phyloP scores from a whole-genome alignment of 2,797 vertebrate genomes.

The Microchirus variegatus region DNA sequence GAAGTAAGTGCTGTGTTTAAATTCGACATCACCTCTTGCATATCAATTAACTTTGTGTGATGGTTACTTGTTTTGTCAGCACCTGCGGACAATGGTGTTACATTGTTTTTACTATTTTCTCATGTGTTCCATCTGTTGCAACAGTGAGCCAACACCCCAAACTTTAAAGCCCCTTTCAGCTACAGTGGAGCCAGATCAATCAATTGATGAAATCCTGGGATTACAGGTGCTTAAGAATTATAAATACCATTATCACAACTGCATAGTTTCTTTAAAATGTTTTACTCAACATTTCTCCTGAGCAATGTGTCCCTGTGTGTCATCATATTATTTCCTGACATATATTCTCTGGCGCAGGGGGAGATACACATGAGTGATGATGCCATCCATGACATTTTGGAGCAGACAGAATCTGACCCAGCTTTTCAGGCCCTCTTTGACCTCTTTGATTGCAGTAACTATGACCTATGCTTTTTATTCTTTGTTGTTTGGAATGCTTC shows the following conservation, averaged over 20 bases:
- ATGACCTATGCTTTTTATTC: slow-evolving; percentile 14
- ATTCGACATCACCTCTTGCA: not conserved
- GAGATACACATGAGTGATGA: slow-evolving; percentile 99
- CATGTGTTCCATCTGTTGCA: slow-evolving; percentile 15
- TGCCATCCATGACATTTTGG: slow-evolving; percentile 96
- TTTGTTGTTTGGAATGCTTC: not conserved
- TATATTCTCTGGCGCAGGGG: slow-evolving; percentile 75
- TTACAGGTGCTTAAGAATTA: slow-evolving; percentile 84
- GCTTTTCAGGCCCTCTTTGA: slow-evolving; percentile 98
- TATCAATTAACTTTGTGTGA: not conserved
- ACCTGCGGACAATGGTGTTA: not conserved
- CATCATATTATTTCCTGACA: not conserved
- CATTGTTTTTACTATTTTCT: not conserved
- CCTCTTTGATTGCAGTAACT: slow-evolving; percentile 93
- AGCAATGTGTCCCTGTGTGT: not conserved
- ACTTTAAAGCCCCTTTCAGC: slow-evolving; percentile 82
- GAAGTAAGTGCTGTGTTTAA: slow-evolving; percentile 80
- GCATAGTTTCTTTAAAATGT: not conserved
- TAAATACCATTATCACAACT: not conserved
- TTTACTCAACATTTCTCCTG: not conserved
- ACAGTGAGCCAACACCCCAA: slow-evolving; percentile 87
- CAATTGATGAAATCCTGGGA: slow-evolving; percentile 97
- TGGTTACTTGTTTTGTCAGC: not conserved
- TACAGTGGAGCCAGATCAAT: slow-evolving; percentile 88
- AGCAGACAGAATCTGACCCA: slow-evolving; percentile 97